Evolutionary conservation across 2,888 invertebrate genomes (phyloP).

Genomic region (Rambutsinella grinnellia): DNA sequence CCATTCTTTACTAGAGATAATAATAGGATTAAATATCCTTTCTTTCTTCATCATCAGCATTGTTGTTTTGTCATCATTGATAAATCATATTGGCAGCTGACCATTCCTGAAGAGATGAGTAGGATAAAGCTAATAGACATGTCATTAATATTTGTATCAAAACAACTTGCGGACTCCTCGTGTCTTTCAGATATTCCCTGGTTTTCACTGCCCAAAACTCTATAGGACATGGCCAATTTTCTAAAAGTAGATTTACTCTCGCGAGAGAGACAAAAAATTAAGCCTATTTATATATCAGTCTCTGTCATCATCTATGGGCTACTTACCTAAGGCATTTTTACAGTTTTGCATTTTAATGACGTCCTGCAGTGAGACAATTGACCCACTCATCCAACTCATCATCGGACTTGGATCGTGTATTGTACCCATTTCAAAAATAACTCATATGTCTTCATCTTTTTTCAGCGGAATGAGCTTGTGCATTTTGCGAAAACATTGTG

Average conservation of each 20-base stretch:
- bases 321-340: neutral
- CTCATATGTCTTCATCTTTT: constrained; percentile 21
- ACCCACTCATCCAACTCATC: constrained; percentile 38
- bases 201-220: neutral
- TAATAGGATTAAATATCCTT: constrained; percentile 22
- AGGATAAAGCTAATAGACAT: too few relatives aligned
- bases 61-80: constrained; percentile 4
- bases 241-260: constrained; percentile 4
- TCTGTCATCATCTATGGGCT: neutral
- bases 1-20: constrained; percentile 2
- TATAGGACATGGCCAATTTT: neutral
- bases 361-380: constrained; percentile 55
- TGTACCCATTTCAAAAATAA: constrained; percentile 27
- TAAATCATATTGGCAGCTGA: neutral
- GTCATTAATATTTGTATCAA: constrained; percentile 19
- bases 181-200: neutral
- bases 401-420: neutral
- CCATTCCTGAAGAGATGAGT: too few relatives aligned
- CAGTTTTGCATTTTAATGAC: constrained; percentile 51
- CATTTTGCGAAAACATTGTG: neutral
- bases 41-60: constrained; percentile 14
- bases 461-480: neutral
- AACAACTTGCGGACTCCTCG: too few relatives aligned
- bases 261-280: constrained; percentile 2
- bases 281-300: constrained; percentile 7